Evolutionary conservation across 2,888 invertebrate genomes (phyloP).

Genomic region (Embidobia sp.): DNA sequence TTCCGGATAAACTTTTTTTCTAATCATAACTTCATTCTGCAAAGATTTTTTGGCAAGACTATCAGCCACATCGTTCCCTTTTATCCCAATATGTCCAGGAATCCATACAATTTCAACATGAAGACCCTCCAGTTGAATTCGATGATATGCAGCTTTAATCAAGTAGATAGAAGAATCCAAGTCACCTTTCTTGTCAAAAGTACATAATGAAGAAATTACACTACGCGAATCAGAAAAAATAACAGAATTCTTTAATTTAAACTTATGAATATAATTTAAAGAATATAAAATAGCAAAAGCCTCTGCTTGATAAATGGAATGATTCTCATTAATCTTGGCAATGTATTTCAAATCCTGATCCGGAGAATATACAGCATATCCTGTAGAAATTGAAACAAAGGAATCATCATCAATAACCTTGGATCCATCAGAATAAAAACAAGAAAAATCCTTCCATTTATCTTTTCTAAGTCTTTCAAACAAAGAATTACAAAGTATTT

Average conservation of each 20-base stretch:
- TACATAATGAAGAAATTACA: neutral
- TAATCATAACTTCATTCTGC: neutral
- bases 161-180: conserved; percentile 12
- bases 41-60: conserved; percentile 7
- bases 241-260: neutral
- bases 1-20: conserved; percentile 11
- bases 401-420: neutral
- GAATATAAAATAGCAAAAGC: conserved; percentile 18
- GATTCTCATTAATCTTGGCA: neutral
- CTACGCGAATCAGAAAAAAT: conserved; percentile 16
- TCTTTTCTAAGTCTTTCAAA: neutral
- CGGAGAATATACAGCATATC: conserved; percentile 8
- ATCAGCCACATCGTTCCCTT: conserved; percentile 12
- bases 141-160: conserved; percentile 3
- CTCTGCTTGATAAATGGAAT: conserved; percentile 20
- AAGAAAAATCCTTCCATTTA: neutral
- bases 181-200: conserved; percentile 4
- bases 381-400: too few relatives aligned
- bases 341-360: conserved; percentile 1
- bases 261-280: conserved; percentile 16
- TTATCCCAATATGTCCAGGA: conserved; percentile 10
- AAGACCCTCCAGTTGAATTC: neutral
- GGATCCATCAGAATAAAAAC: conserved; percentile 1
- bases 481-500: neutral
- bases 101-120: conserved; percentile 3